Conservation (phyloP, 2,113 vertebrate genomes). For the Chloebia gouldiae region DNA sequence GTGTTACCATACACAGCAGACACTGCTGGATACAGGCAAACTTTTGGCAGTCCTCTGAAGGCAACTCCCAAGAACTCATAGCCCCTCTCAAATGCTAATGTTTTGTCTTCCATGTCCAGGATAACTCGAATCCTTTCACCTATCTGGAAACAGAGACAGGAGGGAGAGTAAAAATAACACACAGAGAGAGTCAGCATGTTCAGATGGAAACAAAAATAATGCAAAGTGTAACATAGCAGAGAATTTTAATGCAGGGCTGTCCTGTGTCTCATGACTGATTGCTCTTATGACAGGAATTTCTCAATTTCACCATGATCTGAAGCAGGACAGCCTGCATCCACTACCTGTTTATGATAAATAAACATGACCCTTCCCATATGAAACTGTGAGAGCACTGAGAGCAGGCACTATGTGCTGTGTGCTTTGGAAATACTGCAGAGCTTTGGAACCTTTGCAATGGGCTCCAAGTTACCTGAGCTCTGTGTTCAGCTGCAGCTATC, state of each 20-base stretch:
- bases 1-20: constrained; percentile 99
- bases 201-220: not conserved
- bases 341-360: not conserved
- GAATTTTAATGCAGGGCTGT: not conserved
- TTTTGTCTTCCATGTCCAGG: constrained; percentile 99
- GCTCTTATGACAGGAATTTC: rapidly evolving
- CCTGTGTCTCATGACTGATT: not conserved
- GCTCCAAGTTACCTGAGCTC: not conserved
- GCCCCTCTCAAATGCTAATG: constrained; percentile 95
- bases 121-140: constrained; percentile 98
- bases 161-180: not conserved
- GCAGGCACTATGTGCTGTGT: rapidly evolving
- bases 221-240: rapidly evolving
- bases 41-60: constrained; percentile 95
- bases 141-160: constrained; percentile 81
- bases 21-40: constrained; percentile 96
- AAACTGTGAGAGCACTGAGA: not conserved
- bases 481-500: not conserved
- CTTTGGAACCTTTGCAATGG: not conserved
- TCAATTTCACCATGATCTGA: not conserved
- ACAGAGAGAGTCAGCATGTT: not conserved
- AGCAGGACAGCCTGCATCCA: not conserved
- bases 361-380: rapidly evolving
- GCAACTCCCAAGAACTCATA: constrained; percentile 98
- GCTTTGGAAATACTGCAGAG: not conserved